phyloP scores from a whole-genome alignment of 2,797 vertebrate genomes.

The Poeciliopsis gracilis region DNA sequence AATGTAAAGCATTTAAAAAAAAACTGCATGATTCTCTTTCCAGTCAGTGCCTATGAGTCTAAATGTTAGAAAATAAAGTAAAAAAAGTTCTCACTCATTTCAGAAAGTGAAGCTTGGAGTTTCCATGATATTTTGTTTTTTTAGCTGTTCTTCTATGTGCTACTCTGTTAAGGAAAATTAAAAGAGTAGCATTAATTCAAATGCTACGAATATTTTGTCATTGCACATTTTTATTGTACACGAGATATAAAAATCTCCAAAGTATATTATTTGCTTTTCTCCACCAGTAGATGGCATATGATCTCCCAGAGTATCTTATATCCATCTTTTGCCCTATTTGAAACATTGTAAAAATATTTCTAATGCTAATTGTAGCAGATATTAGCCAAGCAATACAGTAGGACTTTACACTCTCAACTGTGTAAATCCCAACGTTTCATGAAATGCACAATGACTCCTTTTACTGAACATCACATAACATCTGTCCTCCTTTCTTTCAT shows the following conservation, averaged over 20 bases:
- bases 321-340: slow-evolving; percentile 46
- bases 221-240: no score
- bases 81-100: background rate
- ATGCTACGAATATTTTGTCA: background rate
- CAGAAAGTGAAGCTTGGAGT: background rate
- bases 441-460: slow-evolving; percentile 15
- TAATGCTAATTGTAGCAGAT: slow-evolving; percentile 35
- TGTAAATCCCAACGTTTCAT: slow-evolving; percentile 28
- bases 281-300: slow-evolving; percentile 76
- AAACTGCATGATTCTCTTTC: background rate
- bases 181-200: background rate
- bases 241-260: background rate
- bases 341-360: slow-evolving; percentile 58
- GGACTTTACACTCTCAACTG: slow-evolving; percentile 20
- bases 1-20: background rate
- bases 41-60: background rate
- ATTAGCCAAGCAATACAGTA: slow-evolving; percentile 19
- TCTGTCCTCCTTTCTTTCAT: slow-evolving; percentile 25
- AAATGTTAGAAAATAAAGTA: background rate
- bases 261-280: slow-evolving; percentile 43
- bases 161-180: background rate
- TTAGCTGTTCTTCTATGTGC: background rate
- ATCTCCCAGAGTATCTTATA: slow-evolving; percentile 50
- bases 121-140: background rate
- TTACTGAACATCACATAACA: slow-evolving; percentile 1